Base-by-base conservation (phyloP, 2,888 invertebrate genomes). In the Carpatolechia fugitivella region DNA sequence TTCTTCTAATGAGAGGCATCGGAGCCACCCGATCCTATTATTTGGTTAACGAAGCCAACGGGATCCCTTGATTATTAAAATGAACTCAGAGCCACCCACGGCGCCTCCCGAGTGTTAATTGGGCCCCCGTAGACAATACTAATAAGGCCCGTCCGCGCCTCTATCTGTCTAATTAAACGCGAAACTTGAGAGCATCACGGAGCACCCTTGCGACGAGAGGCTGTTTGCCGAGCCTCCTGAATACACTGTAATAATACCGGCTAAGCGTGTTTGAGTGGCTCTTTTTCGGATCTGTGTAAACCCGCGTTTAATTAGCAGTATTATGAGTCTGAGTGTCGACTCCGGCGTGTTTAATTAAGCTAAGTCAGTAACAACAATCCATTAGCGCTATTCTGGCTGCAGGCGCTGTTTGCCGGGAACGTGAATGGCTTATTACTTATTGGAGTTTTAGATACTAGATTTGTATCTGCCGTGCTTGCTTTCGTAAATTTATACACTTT, bases 81-180 rank as follows among this genome's bases (percentile, higher is more conserved):
- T 83, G 85, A 85, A 82, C 80, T 82, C 74, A 78, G 78, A 75
- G 72, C 87, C 86, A 82, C 85, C 87, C 84, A 82, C 85, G 78
- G 80, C 77, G 80, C 76, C 85, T 72, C 80, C 83, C 80, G 80
- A 81, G 90, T 85, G 90, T 88, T 90, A 89, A 89, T 90, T 90
- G 89, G 88, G 88, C 88, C 85, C 86, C 89, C 87, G 88, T 87
- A 90, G 89, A 90, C 89, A 90, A 90, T 90, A 89, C 89, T 90
- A 90, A 90, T 90, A 90, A 90, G 89, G 85, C 86, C 80, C 84
- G 88, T 85, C 86, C 88, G 88, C 85, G 88, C 85, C 80, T 88
- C 88, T 89, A 88, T 89, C 89, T 85, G 88, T 88, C 90, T 90
- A 89, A 89, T 89, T 89, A 90, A 89, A 90, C 85, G 88, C 86